phyloP scores from a whole-genome alignment of 2,113 vertebrate genomes.

The Calcarius ornatus region DNA sequence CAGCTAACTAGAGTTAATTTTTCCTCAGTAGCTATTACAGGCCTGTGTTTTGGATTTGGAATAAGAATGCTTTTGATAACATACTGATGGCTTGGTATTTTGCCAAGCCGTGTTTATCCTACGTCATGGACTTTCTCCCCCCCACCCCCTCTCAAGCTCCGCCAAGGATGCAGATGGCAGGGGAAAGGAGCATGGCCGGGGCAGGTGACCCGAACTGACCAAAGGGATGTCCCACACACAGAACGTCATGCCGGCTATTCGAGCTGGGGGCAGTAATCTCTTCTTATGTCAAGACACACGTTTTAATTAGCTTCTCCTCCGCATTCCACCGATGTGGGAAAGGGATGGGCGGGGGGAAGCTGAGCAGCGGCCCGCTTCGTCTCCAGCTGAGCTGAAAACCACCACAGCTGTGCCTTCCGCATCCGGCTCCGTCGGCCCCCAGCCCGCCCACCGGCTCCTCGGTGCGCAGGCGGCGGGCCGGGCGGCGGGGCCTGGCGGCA shows the following conservation, averaged over 20 bases:
- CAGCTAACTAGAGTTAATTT: not conserved
- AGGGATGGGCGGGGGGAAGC: too few relatives aligned
- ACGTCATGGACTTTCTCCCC: not conserved
- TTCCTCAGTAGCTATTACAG: not conserved
- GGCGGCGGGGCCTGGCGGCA: too few relatives aligned
- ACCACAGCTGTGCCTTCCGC: fast-evolving
- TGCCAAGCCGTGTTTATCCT: not conserved
- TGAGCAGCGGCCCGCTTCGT: fast-evolving
- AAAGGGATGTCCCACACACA: not conserved
- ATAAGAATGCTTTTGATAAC: not conserved
- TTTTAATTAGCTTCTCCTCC: not conserved
- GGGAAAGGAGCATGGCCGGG: not conserved
- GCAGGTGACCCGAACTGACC: not conserved
- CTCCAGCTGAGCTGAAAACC: too few relatives aligned
- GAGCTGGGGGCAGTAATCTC: not conserved
- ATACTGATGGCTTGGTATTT: not conserved
- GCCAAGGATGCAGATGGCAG: too few relatives aligned
- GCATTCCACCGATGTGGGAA: not conserved
- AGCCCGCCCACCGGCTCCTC: fast-evolving
- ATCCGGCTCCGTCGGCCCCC: fast-evolving
- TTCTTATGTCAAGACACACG: not conserved
- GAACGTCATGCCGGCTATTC: fast-evolving
- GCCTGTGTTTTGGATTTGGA: not conserved
- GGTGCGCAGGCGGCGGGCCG: fast-evolving
- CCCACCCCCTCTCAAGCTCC: fast-evolving